A percentile compares a stretch with the other conserved stretches of the same genome.
Evolutionary conservation across 2,888 invertebrate genomes (phyloP).

Genomic region (Fragum sueziense): DNA sequence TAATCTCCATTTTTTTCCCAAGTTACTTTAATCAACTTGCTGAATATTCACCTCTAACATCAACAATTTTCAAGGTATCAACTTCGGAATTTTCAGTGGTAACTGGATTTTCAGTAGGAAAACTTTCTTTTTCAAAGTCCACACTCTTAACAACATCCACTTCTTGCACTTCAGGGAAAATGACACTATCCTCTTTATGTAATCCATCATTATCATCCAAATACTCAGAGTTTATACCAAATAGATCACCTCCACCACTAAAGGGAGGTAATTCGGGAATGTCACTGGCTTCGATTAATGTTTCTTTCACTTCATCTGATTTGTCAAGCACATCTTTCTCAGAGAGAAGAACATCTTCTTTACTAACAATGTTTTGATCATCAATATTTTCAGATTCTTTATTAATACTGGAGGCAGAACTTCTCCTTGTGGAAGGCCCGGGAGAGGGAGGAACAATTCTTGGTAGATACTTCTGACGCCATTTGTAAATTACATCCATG

Average conservation of each 20-base stretch:
- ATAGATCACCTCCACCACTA: not conserved
- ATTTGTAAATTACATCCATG: conserved; percentile 50
- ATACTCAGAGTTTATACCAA: conserved; percentile 6
- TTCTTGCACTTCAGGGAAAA: conserved; percentile 15
- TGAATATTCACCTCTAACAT: conserved; percentile 47
- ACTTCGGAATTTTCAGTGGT: not conserved
- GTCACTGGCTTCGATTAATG: conserved; percentile 17
- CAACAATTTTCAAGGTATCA: conserved; percentile 37
- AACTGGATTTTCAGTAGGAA: not conserved
- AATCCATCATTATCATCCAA: conserved; percentile 27
- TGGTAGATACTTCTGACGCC: conserved; percentile 43
- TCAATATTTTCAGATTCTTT: conserved; percentile 5
- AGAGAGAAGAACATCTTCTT: not conserved
- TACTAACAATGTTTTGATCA: conserved; percentile 5
- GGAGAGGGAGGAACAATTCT: not conserved
- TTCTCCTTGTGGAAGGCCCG: not conserved
- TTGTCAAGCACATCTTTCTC: not conserved
- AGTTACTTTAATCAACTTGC: no score
- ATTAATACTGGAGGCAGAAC: not conserved
- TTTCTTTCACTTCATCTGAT: conserved; percentile 3
- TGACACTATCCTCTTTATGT: conserved; percentile 11
- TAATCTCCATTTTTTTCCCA: no score
- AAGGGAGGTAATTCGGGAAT: conserved; percentile 12
- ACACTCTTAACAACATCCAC: not conserved
- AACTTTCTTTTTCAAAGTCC: not conserved